phyloP scores from a whole-genome alignment of 2,797 vertebrate species.

The Halcyon smyrnensis region DNA sequence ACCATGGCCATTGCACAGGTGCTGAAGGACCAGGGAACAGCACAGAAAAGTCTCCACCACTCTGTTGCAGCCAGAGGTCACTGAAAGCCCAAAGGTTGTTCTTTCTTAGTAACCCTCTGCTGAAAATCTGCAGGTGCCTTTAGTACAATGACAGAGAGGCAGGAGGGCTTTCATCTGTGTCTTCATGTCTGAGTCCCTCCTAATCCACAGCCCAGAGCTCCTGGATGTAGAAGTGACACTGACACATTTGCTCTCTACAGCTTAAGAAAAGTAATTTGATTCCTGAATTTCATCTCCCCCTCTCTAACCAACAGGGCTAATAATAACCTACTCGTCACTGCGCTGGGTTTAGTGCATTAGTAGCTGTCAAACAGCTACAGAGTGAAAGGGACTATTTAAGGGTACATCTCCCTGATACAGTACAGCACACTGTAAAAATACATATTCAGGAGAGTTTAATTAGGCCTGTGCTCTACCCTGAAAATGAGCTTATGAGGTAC shows the following conservation, averaged over 20 bases:
- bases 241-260: background rate
- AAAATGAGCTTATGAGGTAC: background rate
- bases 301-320: background rate
- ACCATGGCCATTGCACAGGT: background rate
- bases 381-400: background rate
- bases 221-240: background rate
- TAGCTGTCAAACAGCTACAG: background rate
- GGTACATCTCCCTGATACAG: background rate
- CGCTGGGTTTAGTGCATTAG: background rate
- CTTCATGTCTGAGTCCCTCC: background rate
- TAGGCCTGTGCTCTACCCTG: background rate
- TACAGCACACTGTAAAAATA: background rate
- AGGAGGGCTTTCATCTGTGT: background rate
- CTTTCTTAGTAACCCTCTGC: background rate
- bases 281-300: background rate
- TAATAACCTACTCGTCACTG: background rate
- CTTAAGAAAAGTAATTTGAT: background rate
- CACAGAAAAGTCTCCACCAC: background rate
- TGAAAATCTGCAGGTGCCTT: background rate
- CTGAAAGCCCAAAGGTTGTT: background rate
- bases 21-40: background rate
- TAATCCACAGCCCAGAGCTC: background rate
- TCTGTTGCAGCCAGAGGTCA: background rate
- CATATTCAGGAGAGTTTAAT: background rate
- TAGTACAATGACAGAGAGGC: background rate